A percentile compares a stretch with the other conserved stretches of the same genome.
Evolutionary conservation across 2,797 vertebrate species (phyloP).

Genomic region (Nasua narica): DNA sequence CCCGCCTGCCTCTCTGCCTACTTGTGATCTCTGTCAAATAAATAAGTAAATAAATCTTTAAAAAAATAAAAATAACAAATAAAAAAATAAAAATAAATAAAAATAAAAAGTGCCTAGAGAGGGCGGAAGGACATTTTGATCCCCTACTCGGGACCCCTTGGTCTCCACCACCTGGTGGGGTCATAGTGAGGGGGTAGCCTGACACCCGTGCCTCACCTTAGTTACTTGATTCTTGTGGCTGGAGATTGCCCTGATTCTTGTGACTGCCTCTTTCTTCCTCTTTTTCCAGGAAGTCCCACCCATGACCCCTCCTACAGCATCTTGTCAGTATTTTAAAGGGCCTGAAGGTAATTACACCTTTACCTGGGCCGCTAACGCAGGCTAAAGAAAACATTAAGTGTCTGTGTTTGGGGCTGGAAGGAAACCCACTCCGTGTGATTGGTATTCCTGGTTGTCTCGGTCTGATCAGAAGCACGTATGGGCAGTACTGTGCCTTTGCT

Average conservation of each 20-base stretch:
- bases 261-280: background rate
- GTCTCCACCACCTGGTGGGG: background rate
- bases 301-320: background rate
- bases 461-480: background rate
- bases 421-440: background rate
- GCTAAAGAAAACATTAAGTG: background rate
- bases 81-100: no score
- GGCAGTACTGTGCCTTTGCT: background rate
- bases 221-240: background rate
- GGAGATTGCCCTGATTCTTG: background rate
- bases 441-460: background rate
- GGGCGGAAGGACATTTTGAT: background rate
- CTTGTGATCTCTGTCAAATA: no score
- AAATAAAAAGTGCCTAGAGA: background rate
- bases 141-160: background rate
- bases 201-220: background rate
- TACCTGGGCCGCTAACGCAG: background rate
- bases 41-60: no score
- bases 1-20: no score
- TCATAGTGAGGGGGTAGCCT: background rate
- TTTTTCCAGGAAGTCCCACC: background rate
- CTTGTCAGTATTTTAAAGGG: slow-evolving; percentile 12
- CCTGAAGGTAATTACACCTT: background rate
- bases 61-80: no score
- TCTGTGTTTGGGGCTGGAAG: background rate